These are phyloP conservation scores for Catalaphyllia jardinei DNA, from an alignment of 64 coral and sea anemone species.

Conservation along the genomic window DNA sequence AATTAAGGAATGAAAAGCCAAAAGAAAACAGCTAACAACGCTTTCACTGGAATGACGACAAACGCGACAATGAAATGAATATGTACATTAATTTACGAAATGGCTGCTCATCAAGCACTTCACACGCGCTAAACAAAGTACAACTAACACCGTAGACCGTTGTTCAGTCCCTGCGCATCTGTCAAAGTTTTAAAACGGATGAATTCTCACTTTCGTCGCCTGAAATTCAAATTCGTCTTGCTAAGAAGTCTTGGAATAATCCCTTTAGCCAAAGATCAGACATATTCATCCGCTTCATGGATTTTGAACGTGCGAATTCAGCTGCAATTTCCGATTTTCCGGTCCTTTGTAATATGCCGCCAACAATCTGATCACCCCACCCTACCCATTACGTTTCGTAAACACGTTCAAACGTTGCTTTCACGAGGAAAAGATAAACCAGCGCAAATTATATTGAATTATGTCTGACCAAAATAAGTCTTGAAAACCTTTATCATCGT, in stretches of 20 bases:
- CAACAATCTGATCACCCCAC: conserved; percentile 11
- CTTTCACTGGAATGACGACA: conserved; percentile 13
- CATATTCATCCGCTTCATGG: conserved; percentile 40
- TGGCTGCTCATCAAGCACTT: conserved; percentile 1
- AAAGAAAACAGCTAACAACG: conserved; percentile 34
- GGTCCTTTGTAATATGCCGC: conserved; percentile 42
- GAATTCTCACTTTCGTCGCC: background rate
- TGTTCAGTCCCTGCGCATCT: conserved; percentile 35
- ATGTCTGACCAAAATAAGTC: background rate
- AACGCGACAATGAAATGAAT: conserved; percentile 22
- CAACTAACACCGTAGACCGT: background rate
- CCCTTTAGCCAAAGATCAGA: conserved; percentile 44
- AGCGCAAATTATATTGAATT: background rate
- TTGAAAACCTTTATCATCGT: background rate
- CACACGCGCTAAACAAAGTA: conserved; percentile 18
- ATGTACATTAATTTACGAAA: conserved; percentile 17
- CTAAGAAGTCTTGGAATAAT: conserved; percentile 35
- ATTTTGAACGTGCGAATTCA: conserved; percentile 39
- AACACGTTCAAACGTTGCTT: conserved; percentile 4
- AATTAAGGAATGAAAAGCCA: background rate
- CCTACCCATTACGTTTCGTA: conserved; percentile 38
- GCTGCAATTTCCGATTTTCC: conserved; percentile 58
- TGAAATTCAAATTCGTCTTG: background rate
- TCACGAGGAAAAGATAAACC: background rate
- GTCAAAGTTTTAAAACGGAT: conserved; percentile 12